A percentile compares a stretch with the other conserved stretches of the same genome.
These are phyloP conservation scores for Megaceryle maxima DNA, from an alignment of 2,113 vertebrate species.

Conservation along the genomic window DNA sequence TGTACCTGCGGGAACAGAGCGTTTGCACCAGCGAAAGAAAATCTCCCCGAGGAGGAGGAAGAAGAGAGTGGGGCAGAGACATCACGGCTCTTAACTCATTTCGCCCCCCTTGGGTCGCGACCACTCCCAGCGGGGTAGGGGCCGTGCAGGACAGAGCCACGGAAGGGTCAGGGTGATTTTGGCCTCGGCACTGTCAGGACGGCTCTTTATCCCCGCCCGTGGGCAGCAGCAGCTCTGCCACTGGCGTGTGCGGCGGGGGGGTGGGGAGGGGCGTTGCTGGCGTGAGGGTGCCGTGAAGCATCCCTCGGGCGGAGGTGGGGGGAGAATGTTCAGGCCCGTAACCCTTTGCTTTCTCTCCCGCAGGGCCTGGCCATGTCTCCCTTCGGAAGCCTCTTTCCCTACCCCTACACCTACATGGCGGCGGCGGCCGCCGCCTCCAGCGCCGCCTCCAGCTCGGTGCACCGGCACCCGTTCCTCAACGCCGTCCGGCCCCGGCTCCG, in stretches of 20 bases:
- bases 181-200: not conserved
- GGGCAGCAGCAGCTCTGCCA: not conserved
- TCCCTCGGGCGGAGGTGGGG: not conserved
- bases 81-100: too few species aligned
- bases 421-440: constrained; percentile 86
- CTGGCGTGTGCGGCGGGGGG: fast-evolving
- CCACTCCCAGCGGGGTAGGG: not conserved
- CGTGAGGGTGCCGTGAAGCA: not conserved
- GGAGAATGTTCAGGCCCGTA: not conserved
- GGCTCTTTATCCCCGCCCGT: too few species aligned
- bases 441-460: constrained; percentile 82
- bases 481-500: constrained; percentile 90
- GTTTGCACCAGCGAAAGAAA: not conserved
- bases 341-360: not conserved
- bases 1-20: not conserved
- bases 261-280: not conserved
- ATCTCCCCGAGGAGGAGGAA: not conserved
- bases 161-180: fast-evolving
- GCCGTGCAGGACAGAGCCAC: not conserved
- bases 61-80: not conserved
- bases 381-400: constrained; percentile 92
- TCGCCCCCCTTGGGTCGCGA: not conserved
- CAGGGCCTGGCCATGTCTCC: constrained; percentile 97
- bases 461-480: constrained; percentile 92
- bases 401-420: constrained; percentile 98